Percentiles rank a stretch among this genome's conserved stretches.
These are phyloP conservation scores for Melanostigma gelatinosum DNA, from an alignment of 2,113 vertebrate species.

Conservation along the genomic window DNA sequence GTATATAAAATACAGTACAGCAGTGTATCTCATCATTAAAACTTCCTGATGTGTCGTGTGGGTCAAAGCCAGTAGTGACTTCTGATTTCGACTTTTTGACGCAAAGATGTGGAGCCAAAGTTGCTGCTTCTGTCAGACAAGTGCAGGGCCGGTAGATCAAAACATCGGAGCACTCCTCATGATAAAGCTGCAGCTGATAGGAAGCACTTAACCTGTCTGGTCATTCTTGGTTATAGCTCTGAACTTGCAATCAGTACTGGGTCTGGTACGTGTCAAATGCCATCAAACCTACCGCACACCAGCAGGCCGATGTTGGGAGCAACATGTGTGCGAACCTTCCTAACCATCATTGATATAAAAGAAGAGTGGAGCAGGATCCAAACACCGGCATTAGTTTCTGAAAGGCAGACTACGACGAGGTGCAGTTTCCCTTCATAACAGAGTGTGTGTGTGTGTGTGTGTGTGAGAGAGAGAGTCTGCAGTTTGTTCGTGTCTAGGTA, in stretches of 20 bases:
- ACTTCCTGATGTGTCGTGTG: background rate
- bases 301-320: constrained; percentile 1
- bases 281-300: constrained; percentile 49
- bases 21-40: background rate
- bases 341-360: constrained; percentile 23
- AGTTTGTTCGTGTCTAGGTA: constrained; percentile 17
- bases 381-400: background rate
- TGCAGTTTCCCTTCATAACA: constrained; percentile 20
- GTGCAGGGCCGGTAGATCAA: constrained; percentile 62
- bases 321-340: constrained; percentile 3
- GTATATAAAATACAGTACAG: background rate
- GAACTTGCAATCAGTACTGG: constrained; percentile 68
- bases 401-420: constrained; percentile 19
- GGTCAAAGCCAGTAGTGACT: background rate
- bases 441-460: background rate
- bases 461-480: background rate
- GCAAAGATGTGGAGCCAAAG: constrained; percentile 6
- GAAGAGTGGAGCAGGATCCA: background rate
- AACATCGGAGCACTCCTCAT: constrained; percentile 45
- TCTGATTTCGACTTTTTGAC: constrained; percentile 1
- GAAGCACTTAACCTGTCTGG: constrained; percentile 75
- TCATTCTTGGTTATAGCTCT: constrained; percentile 63
- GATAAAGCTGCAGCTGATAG: constrained; percentile 77
- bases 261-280: constrained; percentile 75
- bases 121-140: constrained; percentile 36